Evolutionary conservation across 2,113 vertebrate genomes (phyloP), one percentile per base, ranked within the genome.

Genomic region (Chaetura pelagica): DNA sequence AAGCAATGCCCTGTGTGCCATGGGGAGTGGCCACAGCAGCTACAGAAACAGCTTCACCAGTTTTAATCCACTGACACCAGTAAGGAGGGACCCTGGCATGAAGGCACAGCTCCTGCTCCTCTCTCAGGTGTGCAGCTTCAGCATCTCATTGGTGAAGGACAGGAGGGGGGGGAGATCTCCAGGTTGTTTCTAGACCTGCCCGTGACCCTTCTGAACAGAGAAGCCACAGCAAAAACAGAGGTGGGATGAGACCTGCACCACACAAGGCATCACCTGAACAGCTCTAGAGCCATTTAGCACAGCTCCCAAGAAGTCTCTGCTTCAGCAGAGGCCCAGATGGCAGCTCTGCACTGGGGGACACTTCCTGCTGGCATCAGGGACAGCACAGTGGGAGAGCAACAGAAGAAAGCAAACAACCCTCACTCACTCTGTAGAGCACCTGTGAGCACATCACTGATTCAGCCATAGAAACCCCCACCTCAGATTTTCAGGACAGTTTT

Each of bases 21-120:
- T 0, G 0, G 73, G 76, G 66, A 71, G 72, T 2, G 4, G 2
- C 35, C 10, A 5, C 0, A 6, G 51, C 71, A 49, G 40, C 76
- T 7, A 40, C 18, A 72, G 62, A 57, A 67, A 32, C 3, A 69
- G 58, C 71, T 49, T 27, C 81, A 11, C 4, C 23, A 67, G 40
- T 7, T 2, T 29, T 34, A 55, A 4, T 0, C 57, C 72, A 22
- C 19, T 2, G 15, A 38, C 4, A 32, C 24, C 40, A 30, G 10
- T 7, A n/a, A 44, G 1, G 6, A 79, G 21, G 26, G 63, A n/a
- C n/a, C 23, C 4, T 30, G 62, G 48, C 54, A 66, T 4, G 19
- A 20, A 23, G 64, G 46, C 15, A 88, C 38, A 86, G 66, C 27
- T 59, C 30, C 52, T 73, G 32, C 62, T 30, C 30, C n/a, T 38